phyloP scores from a whole-genome alignment of 2,113 vertebrate species.

The Morone chrysops region DNA sequence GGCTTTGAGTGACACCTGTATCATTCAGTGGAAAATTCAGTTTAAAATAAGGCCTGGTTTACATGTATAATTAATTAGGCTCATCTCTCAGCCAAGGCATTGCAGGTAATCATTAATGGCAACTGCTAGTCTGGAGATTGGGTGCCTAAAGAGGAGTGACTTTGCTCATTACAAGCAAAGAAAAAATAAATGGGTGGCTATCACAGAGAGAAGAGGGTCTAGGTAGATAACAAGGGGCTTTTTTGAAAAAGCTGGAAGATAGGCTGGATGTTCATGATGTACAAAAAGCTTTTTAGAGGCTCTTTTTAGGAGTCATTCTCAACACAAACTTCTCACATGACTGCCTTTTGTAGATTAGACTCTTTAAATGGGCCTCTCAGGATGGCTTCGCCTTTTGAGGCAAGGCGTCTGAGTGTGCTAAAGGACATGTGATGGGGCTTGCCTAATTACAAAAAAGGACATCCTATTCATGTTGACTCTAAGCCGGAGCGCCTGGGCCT shows the following conservation, averaged over 20 bases:
- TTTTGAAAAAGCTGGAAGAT: slow-evolving; percentile 13
- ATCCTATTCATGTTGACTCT: slow-evolving; percentile 57
- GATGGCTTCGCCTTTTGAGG: slow-evolving; percentile 31
- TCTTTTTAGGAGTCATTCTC: slow-evolving; percentile 30
- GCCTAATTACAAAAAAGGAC: slow-evolving; percentile 64
- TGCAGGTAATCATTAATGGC: slow-evolving; percentile 75
- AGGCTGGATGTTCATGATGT: slow-evolving; percentile 21
- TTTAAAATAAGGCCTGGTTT: slow-evolving; percentile 65
- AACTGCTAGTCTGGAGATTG: slow-evolving; percentile 40
- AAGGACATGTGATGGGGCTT: slow-evolving; percentile 42
- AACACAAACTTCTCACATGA: slow-evolving; percentile 55
- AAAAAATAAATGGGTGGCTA: slow-evolving; percentile 45
- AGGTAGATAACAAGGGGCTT: slow-evolving; percentile 43
- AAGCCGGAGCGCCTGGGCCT: slow-evolving; percentile 27
- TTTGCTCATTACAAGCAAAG: slow-evolving; percentile 31
- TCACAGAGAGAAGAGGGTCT: slow-evolving; percentile 6
- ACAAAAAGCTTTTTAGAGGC: slow-evolving; percentile 33
- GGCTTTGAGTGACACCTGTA: slow-evolving; percentile 66
- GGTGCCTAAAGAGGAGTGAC: slow-evolving; percentile 44
- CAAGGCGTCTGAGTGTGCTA: slow-evolving; percentile 7
- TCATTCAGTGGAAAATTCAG: slow-evolving; percentile 58
- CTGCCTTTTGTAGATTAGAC: slow-evolving; percentile 64
- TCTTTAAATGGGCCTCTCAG: slow-evolving; percentile 17
- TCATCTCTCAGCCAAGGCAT: slow-evolving; percentile 47
- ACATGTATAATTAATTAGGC: slow-evolving; percentile 75